Conservation (phyloP, 2,797 vertebrate genomes). For the Hapalemur alaotrensis region DNA sequence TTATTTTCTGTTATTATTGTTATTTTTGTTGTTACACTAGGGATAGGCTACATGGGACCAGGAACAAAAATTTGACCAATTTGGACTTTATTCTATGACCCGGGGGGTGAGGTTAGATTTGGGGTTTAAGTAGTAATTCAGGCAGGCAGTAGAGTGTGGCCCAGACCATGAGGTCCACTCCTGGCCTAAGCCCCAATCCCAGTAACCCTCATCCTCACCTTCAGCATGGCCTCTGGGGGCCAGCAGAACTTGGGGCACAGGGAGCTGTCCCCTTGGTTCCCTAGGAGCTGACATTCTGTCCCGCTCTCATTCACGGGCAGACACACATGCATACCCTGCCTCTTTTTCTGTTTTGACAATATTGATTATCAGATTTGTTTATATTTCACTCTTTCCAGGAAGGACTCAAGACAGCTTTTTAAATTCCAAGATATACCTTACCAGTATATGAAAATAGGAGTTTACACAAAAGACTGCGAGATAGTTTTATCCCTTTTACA, state of each 20-base stretch:
- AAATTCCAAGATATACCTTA: not conserved
- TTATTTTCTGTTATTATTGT: not conserved
- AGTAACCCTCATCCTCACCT: too few species aligned
- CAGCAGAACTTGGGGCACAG: not conserved
- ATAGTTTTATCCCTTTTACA: not conserved
- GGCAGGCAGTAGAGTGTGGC: not conserved
- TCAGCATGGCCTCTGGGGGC: not conserved
- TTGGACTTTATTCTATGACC: not conserved
- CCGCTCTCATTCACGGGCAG: not conserved
- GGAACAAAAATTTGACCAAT: not conserved
- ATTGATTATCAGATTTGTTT: not conserved
- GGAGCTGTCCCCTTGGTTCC: fast-evolving
- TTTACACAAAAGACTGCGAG: not conserved
- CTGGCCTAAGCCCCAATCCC: not conserved
- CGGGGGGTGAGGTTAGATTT: not conserved
- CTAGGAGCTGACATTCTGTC: not conserved
- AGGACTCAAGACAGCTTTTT: not conserved
- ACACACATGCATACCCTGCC: not conserved
- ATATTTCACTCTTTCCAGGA: not conserved
- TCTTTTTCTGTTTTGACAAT: not conserved
- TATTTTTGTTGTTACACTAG: not conserved
- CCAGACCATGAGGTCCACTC: not conserved
- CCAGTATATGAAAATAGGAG: not conserved
- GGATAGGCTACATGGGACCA: not conserved
- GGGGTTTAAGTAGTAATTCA: not conserved